A percentile compares a stretch with the other conserved stretches of the same genome.
phyloP scores from a whole-genome alignment of 2,113 vertebrate genomes.

The Aspidoscelis tigris region DNA sequence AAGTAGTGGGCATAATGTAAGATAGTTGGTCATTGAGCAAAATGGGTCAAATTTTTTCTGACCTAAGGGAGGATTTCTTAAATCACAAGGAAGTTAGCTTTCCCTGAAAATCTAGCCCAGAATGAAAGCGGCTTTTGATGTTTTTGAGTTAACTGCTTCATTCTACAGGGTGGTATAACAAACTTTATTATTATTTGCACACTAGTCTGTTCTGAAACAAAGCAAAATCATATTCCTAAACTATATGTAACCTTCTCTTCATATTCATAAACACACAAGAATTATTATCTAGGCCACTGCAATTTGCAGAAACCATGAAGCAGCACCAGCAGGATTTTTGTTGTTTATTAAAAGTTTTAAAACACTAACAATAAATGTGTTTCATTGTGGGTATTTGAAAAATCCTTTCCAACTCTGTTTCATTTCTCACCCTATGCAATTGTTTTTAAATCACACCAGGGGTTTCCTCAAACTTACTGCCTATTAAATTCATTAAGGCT shows the following conservation, averaged over 20 bases:
- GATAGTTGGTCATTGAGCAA: not conserved
- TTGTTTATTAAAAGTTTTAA: constrained; percentile 38
- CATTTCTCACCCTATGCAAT: not conserved
- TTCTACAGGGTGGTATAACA: constrained; percentile 64
- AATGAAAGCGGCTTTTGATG: not conserved
- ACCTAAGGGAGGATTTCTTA: not conserved
- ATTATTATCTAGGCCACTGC: not conserved
- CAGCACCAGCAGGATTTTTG: no score
- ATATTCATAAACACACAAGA: not conserved
- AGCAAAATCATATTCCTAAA: constrained; percentile 70
- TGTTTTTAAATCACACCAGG: not conserved
- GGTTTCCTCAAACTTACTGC: not conserved
- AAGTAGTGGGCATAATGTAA: not conserved
- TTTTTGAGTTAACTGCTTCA: constrained; percentile 51
- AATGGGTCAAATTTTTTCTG: not conserved
- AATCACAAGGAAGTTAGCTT: not conserved
- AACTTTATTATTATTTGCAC: constrained; percentile 72
- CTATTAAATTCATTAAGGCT: constrained; percentile 24
- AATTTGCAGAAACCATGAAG: not conserved
- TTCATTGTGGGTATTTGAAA: constrained; percentile 8
- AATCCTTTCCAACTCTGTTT: constrained; percentile 23
- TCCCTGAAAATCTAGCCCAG: not conserved
- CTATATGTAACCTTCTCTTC: constrained; percentile 40
- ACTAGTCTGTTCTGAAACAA: constrained; percentile 66
- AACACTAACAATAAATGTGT: not conserved